Base-by-base conservation (phyloP, 2,888 invertebrate species). In the Baccha elongata region DNA sequence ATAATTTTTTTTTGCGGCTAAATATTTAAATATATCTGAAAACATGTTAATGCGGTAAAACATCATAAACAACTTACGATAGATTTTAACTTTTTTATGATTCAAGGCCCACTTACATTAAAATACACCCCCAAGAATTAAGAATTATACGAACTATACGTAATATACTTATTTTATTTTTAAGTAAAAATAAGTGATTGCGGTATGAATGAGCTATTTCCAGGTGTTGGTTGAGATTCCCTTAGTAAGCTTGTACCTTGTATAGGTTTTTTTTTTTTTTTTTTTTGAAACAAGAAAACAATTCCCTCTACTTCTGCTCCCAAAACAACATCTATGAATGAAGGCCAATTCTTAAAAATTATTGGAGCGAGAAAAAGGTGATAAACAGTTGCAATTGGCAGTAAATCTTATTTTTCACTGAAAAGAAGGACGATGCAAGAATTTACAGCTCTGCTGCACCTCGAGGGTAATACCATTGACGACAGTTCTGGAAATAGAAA, bases 311-410 rank as follows among this genome's bases (percentile, higher is more conserved):
- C n/a, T n/a, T n/a, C n/a, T n/a, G n/a, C n/a, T n/a, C n/a, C n/a
- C n/a, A 19, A 17, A 17, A 19, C 0, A 19, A 44, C 8, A 44
- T 17, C 2, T 35, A 37, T 23, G 11, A 10, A 13, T 37, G 13
- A 15, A 37, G 26, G 23, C 15, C 6, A 19, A 60, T 60, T 48
- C 13, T 37, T 35, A 23, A 46, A 50, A 73, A 62, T 73, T 72
- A 62, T 62, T 68, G 78, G 48, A 73, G 83, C 83, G 58, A 68
- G 78, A 72, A 83, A 83, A 81, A 83, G 78, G 83, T 83, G 83
- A 83, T 83, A 83, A 83, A 83, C 83, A 83, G 72, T 83, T 78
- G 60, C 83, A 83, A 83, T 83, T 83, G 83, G 83, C 78, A 83
- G 78, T 83, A 83, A 83, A 83, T 83, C 72, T 68, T 58, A 78